A percentile compares a stretch with the other conserved stretches of the same genome.
Evolutionary conservation across 2,797 vertebrate species (phyloP).

Genomic region (Mallotus villosus): DNA sequence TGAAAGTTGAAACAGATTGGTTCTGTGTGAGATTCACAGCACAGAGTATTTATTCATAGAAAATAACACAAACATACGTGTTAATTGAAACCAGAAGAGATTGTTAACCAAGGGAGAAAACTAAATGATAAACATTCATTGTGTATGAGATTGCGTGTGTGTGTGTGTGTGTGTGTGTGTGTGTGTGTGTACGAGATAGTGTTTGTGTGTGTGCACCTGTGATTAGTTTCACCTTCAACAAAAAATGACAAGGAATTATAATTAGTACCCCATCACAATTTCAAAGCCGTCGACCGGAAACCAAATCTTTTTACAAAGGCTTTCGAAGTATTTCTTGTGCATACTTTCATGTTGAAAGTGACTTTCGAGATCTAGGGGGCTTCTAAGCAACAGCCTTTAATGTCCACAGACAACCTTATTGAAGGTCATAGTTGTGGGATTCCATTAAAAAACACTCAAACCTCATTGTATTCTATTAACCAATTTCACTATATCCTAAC

Average conservation of each 20-base stretch:
- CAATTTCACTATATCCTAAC: too few species aligned
- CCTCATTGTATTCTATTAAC: not conserved
- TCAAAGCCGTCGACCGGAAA: not conserved
- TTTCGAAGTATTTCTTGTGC: conserved; percentile 2
- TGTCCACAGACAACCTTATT: conserved; percentile 1
- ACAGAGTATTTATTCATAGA: conserved; percentile 21
- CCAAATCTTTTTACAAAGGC: conserved; percentile 2
- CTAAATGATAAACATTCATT: conserved; percentile 52
- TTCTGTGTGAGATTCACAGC: conserved; percentile 8
- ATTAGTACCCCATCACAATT: not conserved
- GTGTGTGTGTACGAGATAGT: conserved; percentile 3
- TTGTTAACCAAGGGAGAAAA: not conserved
- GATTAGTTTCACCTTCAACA: conserved; percentile 59
- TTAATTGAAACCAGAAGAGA: conserved; percentile 42
- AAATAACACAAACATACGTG: conserved; percentile 31
- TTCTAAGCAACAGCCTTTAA: conserved; percentile 15
- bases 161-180: conserved; percentile 10
- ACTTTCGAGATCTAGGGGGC: conserved; percentile 10
- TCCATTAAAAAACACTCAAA: conserved; percentile 7
- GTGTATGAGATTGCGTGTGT: conserved; percentile 1
- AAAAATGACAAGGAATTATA: not conserved
- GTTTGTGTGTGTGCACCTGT: conserved; percentile 8
- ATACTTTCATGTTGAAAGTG: conserved; percentile 31
- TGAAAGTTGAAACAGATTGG: conserved; percentile 22
- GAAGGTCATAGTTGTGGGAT: conserved; percentile 29